Evolutionary conservation across 2,888 invertebrate genomes (phyloP), one percentile per base, ranked within the genome.

Genomic region (Nineta flava): DNA sequence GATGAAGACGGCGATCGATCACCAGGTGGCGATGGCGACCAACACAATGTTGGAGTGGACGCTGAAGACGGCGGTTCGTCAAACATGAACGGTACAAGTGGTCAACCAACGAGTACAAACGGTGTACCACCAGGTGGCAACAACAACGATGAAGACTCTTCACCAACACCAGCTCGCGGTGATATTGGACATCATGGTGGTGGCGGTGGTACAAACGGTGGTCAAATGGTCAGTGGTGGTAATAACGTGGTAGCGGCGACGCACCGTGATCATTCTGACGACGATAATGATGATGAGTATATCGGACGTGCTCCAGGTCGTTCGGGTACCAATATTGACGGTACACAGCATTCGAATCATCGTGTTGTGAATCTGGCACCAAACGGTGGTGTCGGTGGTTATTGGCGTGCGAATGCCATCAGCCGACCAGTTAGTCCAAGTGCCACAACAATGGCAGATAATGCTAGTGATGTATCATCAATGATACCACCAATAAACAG

Each of bases 401-500:
- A 61, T 58, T 68, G 69, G 64, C 62, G 67, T 67, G 74, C 63
- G 63, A 71, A 53, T 51, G 74, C 70, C 49, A 70, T 73, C 42
- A 74, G 74, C 38, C 73, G 79, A 57, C 67, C 70, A 34, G 57
- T 63, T 47, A 65, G 66, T 57, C 68, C 70, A 52, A 54, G 64
- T 66, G 79, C 68, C 71, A 75, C 66, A 67, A 69, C 44, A 53
- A 61, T 60, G 55, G 59, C 63, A 59, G 71, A 74, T 67, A 65
- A 69, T 64, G 61, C 72, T 73, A 63, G 75, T 68, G 57, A 75
- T 58, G 68, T 71, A 65, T 75, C 75, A 21, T 74, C 75, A 49
- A 65, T 69, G 66, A 65, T 75, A 68, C 76, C 76, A 57, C 66
- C 65, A 62, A 70, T 70, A 56, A 65, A 67, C 56, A 66, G 71